Base-by-base conservation (phyloP, 2,797 vertebrate species). In the Anguilla obscura region DNA sequence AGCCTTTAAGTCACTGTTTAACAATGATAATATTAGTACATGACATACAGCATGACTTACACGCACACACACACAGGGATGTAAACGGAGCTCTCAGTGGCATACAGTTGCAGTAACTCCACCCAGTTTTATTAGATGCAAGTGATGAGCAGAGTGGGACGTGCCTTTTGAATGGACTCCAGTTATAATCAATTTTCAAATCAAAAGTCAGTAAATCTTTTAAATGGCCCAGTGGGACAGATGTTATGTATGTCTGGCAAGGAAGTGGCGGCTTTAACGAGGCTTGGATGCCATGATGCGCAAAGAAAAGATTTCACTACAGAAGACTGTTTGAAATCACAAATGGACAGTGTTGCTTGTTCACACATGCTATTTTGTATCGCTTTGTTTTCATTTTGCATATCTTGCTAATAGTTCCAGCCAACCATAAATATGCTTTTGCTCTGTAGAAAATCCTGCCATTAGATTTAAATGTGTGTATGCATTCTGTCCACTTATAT, bases 181-280 rank as follows among this genome's bases (percentile, higher is more conserved):
- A 66, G 3, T 66, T n/a, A 27, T 24, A 4, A n/a, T 66, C 4
- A 66, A 66, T 66, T 66, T 66, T 16, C 0, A 16, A 60, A 60
- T 60, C 58, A 16, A 4, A 45, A 58, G 63, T 27, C 69, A 71
- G 27, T 30, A 4, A 30, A 10, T 1, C 12, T 2, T 9, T 30
- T 8, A 71, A 71, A 71, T 10, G 1, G 27, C 69, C 10, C 27
- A 71, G 27, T 30, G 7, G n/a, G 27, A 30, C n/a, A 9, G 10
- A 30, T 27, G n/a, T 71, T 71, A 8, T 71, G 4, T 69, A 10
- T 71, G 0, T 71, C 3, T 86, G 0, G 50, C 94, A 93, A 93
- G 90, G 74, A 88, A 92, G 86, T 92, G 93, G 91, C 69, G 60
- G 27, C 84, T 8, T 79, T 79, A 9, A 18, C 21, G 18, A 48